These are phyloP conservation scores for Pangasius macronema DNA, from an alignment of 2,797 vertebrate genomes.

Conservation along the genomic window DNA sequence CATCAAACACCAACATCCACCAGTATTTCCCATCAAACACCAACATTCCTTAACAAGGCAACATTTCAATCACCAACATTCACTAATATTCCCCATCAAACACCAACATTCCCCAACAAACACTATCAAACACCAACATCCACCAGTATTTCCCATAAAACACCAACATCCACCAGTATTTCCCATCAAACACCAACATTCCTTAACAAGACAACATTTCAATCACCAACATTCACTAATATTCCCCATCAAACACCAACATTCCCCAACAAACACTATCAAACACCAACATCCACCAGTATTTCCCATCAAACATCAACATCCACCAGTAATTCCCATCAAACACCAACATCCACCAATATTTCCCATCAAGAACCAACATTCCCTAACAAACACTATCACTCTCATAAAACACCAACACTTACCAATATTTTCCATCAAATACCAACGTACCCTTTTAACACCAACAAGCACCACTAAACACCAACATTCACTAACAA, in stretches of 20 bases:
- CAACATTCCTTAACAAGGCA: too few species aligned
- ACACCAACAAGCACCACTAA: background rate
- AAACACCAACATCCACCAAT: background rate
- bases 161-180: too few species aligned
- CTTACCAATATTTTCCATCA: background rate
- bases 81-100: too few species aligned
- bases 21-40: background rate
- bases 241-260: background rate
- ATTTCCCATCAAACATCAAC: background rate
- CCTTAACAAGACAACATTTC: too few species aligned
- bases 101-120: background rate
- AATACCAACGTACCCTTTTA: background rate
- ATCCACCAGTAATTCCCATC: background rate
- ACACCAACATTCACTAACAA: background rate
- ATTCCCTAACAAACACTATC: background rate
- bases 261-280: background rate
- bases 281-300: background rate
- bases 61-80: background rate
- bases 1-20: background rate
- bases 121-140: background rate
- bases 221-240: too few species aligned
- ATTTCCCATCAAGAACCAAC: background rate
- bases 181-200: background rate
- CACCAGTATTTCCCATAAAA: too few species aligned
- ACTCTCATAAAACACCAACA: background rate